phyloP scores from a whole-genome alignment of 2,797 vertebrate genomes.

The Tiaroga cobitis region DNA sequence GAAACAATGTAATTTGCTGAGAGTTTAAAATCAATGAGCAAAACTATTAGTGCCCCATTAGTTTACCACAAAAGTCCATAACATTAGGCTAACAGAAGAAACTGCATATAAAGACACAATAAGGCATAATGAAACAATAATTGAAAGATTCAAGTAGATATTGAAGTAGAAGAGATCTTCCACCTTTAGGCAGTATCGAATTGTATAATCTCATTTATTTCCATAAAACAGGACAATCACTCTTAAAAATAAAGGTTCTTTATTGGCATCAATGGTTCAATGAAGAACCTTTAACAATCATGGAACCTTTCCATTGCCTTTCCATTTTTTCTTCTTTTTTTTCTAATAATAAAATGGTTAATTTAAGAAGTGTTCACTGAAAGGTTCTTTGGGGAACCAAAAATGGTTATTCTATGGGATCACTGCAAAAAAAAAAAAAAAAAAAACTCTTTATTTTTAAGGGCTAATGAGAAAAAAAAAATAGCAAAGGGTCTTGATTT shows the following conservation, averaged over 20 bases:
- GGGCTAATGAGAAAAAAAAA: neutral
- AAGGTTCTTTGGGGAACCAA: too few relatives aligned
- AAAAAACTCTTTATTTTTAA: neutral
- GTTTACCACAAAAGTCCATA: neutral
- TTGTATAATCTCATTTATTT: neutral
- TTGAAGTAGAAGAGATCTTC: neutral
- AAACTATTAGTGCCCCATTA: neutral
- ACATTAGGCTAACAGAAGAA: neutral
- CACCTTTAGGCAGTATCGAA: neutral
- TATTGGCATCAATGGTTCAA: neutral
- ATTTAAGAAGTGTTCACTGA: too few relatives aligned
- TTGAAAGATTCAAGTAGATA: neutral
- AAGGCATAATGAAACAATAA: neutral
- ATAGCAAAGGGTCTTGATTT: neutral
- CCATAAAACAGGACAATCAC: neutral
- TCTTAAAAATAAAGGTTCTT: neutral
- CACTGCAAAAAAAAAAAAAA: too few relatives aligned
- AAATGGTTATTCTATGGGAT: too few relatives aligned
- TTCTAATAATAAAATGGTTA: too few relatives aligned
- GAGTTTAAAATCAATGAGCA: conserved; percentile 9
- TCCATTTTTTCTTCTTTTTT: too few relatives aligned
- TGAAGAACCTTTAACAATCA: too few relatives aligned
- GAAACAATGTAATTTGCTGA: neutral
- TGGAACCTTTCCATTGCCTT: too few relatives aligned
- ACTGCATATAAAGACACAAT: neutral